These are phyloP conservation scores for Malurus cyaneus DNA, from an alignment of 2,113 vertebrate species.

Conservation along the genomic window DNA sequence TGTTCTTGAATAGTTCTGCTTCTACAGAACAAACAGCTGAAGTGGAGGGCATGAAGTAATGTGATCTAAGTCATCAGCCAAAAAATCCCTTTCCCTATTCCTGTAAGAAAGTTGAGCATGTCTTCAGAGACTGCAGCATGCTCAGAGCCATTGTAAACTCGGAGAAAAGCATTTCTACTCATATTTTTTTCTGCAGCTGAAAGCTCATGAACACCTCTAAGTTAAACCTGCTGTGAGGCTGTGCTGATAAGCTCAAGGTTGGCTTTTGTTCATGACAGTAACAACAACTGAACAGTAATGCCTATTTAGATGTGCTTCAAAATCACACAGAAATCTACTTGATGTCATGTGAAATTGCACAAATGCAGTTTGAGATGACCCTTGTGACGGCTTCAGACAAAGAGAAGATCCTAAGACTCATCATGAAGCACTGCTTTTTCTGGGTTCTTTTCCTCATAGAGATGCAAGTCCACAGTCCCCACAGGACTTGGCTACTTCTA, in stretches of 20 bases:
- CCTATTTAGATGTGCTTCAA: neutral
- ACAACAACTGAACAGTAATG: neutral
- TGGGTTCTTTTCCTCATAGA: neutral
- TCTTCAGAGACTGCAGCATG: neutral
- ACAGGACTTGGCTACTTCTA: neutral
- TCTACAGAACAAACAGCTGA: conserved; percentile 9
- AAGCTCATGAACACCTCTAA: neutral
- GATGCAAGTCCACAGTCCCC: neutral
- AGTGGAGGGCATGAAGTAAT: conserved; percentile 4
- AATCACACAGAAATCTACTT: neutral
- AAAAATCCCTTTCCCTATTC: conserved; percentile 8
- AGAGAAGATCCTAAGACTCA: neutral
- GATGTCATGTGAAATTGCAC: neutral
- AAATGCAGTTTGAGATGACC: neutral
- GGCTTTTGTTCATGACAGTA: neutral
- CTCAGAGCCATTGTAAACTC: neutral
- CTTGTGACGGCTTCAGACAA: neutral
- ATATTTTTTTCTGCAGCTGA: neutral
- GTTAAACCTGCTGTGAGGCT: neutral
- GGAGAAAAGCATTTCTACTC: neutral
- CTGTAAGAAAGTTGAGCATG: neutral
- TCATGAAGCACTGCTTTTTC: neutral
- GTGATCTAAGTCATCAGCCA: conserved; percentile 18
- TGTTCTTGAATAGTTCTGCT: conserved; percentile 33
- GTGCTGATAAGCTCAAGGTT: neutral